These are phyloP conservation scores for Enteromius viviparus DNA, from an alignment of 2,797 vertebrate genomes.

Conservation along the genomic window DNA sequence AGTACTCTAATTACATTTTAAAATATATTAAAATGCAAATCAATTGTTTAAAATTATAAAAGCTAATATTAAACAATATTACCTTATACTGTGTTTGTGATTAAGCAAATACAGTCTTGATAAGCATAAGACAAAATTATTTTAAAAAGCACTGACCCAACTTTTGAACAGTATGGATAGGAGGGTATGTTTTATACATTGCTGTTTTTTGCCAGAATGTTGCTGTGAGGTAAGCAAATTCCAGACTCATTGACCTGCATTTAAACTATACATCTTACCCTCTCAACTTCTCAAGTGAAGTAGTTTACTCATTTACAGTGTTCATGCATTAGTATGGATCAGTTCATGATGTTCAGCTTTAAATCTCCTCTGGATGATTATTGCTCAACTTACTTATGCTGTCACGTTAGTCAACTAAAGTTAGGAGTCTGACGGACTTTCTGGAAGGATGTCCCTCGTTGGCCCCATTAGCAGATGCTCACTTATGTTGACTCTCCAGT, in stretches of 20 bases:
- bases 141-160: background rate
- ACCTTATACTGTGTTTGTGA: background rate
- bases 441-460: background rate
- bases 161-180: background rate
- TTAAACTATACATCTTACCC: background rate
- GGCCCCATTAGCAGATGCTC: slow-evolving; percentile 12
- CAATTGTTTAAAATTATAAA: background rate
- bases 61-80: background rate
- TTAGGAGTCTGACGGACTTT: background rate
- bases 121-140: background rate
- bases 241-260: background rate
- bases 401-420: background rate
- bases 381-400: background rate
- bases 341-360: background rate
- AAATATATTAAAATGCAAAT: background rate
- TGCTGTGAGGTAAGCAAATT: background rate
- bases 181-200: background rate
- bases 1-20: background rate
- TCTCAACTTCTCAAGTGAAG: background rate
- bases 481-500: background rate
- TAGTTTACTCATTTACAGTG: background rate
- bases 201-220: background rate
- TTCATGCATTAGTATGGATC: background rate
- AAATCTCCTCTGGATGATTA: background rate
- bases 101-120: background rate